phyloP scores from a whole-genome alignment of 2,888 invertebrate species.

The Ariolimax columbianus region DNA sequence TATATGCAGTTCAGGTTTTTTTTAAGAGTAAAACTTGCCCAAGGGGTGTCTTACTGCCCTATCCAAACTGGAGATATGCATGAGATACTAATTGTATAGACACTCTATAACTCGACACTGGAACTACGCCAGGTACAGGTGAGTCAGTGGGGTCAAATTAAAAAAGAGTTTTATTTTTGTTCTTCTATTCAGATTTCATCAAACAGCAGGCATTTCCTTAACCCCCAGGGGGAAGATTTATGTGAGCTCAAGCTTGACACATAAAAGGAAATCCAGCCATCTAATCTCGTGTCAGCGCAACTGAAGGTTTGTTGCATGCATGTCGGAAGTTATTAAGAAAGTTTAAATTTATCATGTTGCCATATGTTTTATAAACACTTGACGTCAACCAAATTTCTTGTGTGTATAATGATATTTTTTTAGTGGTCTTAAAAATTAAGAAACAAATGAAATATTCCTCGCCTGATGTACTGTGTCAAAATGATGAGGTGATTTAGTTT shows the following conservation, averaged over 20 bases:
- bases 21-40: too few relatives aligned
- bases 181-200: neutral
- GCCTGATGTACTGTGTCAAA: too few relatives aligned
- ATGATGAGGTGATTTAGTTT: too few relatives aligned
- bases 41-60: neutral
- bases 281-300: neutral
- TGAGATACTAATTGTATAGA: neutral
- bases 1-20: too few relatives aligned
- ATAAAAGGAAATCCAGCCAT: neutral
- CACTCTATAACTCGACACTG: neutral
- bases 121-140: neutral
- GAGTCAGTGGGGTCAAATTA: neutral
- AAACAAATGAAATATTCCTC: neutral
- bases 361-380: neutral
- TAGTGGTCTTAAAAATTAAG: neutral
- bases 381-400: neutral
- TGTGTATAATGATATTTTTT: neutral
- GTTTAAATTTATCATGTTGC: neutral
- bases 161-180: neutral
- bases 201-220: neutral
- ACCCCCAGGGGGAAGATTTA: neutral
- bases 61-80: neutral
- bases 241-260: neutral
- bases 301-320: neutral
- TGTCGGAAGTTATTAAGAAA: constrained; percentile 1